Conservation (phyloP, 2,888 invertebrate genomes). For the Thera obeliscata region DNA sequence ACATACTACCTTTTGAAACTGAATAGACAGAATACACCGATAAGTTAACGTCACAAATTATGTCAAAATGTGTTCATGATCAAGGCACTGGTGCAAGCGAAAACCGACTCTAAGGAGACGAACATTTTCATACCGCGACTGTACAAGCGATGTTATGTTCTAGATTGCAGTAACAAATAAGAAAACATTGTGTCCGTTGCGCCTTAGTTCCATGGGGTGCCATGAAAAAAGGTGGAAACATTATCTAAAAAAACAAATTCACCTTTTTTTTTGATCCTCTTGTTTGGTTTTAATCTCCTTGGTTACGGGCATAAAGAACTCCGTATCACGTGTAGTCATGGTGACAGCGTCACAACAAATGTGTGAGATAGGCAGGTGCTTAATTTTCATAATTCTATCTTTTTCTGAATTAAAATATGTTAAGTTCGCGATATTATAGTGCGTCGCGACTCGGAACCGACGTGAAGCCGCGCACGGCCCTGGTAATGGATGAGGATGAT, state of each 20-base stretch:
- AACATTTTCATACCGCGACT: no score
- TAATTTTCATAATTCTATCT: background rate
- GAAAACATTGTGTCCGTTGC: no score
- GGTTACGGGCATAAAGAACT: slow-evolving; percentile 8
- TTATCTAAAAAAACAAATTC: background rate
- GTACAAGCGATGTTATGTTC: no score
- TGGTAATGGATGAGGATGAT: slow-evolving; percentile 82
- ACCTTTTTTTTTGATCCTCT: background rate
- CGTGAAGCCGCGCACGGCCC: slow-evolving; percentile 70
- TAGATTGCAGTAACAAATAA: no score
- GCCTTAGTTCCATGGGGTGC: no score
- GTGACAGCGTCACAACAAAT: slow-evolving; percentile 79
- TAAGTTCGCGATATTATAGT: slow-evolving; percentile 74
- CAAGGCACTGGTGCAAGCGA: no score
- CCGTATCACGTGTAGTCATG: slow-evolving; percentile 54
- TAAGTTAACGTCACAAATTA: no score
- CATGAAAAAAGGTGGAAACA: no score
- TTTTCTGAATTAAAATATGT: slow-evolving; percentile 53
- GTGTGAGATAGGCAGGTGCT: slow-evolving; percentile 26
- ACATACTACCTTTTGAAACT: no score
- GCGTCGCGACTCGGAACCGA: slow-evolving; percentile 70
- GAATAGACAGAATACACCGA: no score
- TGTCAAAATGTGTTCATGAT: no score
- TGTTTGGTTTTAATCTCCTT: slow-evolving; percentile 11
- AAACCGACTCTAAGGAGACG: no score